A percentile compares a stretch with the other conserved stretches of the same genome.
These are phyloP conservation scores for Brachypterus glaber DNA, from an alignment of 2,888 invertebrate genomes.

Conservation along the genomic window DNA sequence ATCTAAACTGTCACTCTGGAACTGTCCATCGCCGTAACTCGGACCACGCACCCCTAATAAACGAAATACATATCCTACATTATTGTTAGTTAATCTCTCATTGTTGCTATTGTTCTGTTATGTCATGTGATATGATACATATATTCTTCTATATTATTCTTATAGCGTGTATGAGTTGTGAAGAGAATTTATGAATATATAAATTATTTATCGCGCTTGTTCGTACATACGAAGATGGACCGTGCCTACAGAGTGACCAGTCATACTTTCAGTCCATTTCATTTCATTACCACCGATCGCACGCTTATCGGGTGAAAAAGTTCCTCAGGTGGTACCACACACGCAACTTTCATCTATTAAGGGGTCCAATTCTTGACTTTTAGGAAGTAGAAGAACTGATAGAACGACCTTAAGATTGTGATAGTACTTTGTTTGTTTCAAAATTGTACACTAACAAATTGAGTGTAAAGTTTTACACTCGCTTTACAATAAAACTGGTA, in stretches of 20 bases:
- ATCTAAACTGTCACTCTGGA: slow-evolving; percentile 39
- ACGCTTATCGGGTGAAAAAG: no score
- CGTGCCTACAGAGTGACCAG: slow-evolving; percentile 23
- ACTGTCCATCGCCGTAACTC: no score
- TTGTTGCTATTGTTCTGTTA: slow-evolving; percentile 44
- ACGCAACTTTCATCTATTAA: no score
- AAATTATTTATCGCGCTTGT: slow-evolving; percentile 26
- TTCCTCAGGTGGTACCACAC: no score
- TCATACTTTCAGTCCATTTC: slow-evolving; percentile 10
- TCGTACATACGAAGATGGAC: slow-evolving; percentile 20
- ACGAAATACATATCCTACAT: slow-evolving; percentile 44
- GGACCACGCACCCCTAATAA: slow-evolving; percentile 33
- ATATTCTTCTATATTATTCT: slow-evolving; percentile 39
- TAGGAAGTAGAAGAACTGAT: no score
- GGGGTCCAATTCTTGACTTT: no score
- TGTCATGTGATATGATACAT: slow-evolving; percentile 41
- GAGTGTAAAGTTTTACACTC: no score
- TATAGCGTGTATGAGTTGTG: slow-evolving; percentile 38
- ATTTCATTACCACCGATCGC: no score
- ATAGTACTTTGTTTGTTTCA: no score
- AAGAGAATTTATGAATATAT: slow-evolving; percentile 32
- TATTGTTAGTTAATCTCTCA: slow-evolving; percentile 43
- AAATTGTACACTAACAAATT: no score
- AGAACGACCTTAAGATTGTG: no score
- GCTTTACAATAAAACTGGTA: no score